Percentiles rank a stretch among this genome's conserved stretches.
Evolutionary conservation across 30 jellyfish, hydroid and myxozoan species (phyloP).

Genomic region (Cassiopea andromeda): DNA sequence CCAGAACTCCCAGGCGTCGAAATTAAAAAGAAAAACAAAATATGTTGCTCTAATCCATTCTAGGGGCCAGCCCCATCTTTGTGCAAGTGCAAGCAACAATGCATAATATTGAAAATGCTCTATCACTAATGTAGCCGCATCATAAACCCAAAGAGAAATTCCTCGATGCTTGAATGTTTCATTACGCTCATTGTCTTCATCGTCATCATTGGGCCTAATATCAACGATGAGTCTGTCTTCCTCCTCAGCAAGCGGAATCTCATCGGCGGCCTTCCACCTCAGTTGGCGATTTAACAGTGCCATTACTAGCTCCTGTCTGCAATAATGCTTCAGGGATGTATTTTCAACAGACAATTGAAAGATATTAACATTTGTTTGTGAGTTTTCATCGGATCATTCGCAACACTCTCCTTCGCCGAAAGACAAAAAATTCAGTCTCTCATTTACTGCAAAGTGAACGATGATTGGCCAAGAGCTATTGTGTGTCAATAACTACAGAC

Average conservation of each 20-base stretch:
- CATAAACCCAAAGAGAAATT: slow-evolving; percentile 90
- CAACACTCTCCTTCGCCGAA: no score
- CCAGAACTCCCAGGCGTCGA: slow-evolving; percentile 94
- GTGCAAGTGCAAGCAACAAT: slow-evolving; percentile 82
- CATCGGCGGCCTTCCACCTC: slow-evolving; percentile 80
- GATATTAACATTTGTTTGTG: neutral
- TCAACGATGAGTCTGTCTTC: slow-evolving; percentile 67
- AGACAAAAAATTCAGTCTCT: neutral
- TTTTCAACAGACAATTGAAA: neutral
- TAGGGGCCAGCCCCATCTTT: slow-evolving; percentile 98
- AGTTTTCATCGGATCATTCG: neutral
- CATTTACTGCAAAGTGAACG: neutral
- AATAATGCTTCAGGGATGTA: no score
- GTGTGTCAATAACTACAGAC: neutral
- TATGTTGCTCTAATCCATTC: slow-evolving; percentile 84
- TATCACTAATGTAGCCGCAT: slow-evolving; percentile 72
- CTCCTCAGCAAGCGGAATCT: slow-evolving; percentile 73
- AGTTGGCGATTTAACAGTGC: slow-evolving; percentile 75
- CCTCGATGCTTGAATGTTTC: slow-evolving; percentile 79
- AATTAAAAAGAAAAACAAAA: slow-evolving; percentile 72
- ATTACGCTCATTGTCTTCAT: slow-evolving; percentile 36
- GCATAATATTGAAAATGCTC: slow-evolving; percentile 93
- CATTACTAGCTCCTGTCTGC: slow-evolving; percentile 23
- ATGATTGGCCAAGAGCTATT: slow-evolving; percentile 33
- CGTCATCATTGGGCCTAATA: slow-evolving; percentile 73